Evolutionary conservation across 2,888 invertebrate genomes (phyloP).

Genomic region (Drosophila colorata): DNA sequence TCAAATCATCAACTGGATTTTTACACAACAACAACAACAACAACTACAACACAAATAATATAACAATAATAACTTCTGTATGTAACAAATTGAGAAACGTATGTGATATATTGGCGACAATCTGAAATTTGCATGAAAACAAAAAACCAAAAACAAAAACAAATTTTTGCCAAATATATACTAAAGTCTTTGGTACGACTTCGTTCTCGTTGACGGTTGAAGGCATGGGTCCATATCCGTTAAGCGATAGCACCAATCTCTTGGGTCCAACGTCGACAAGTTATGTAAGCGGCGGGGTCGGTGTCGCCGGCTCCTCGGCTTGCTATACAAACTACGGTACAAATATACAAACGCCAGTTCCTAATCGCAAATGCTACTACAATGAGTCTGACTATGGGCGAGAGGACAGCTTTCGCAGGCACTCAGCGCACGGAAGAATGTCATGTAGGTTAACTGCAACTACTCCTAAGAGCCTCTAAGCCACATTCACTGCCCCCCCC

Average conservation of each 20-base stretch:
- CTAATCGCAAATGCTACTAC: slow-evolving; percentile 85
- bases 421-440: slow-evolving; percentile 86
- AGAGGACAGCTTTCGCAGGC: slow-evolving; percentile 85
- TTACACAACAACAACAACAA: slow-evolving; percentile 55
- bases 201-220: slow-evolving; percentile 86
- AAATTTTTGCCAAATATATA: slow-evolving; percentile 56
- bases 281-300: slow-evolving; percentile 76
- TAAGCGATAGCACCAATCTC: slow-evolving; percentile 85
- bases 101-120: slow-evolving; percentile 53
- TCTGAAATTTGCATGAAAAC: slow-evolving; percentile 51
- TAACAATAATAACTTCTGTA: slow-evolving; percentile 53
- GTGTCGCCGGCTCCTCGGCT: slow-evolving; percentile 68
- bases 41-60: slow-evolving; percentile 41
- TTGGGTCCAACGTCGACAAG: slow-evolving; percentile 84
- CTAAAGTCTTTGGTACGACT: slow-evolving; percentile 85
- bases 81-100: slow-evolving; percentile 63
- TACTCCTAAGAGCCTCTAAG: slow-evolving; percentile 33
- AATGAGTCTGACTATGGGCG: slow-evolving; percentile 82
- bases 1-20: slow-evolving; percentile 60
- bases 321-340: slow-evolving; percentile 86
- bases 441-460: slow-evolving; percentile 77
- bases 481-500: slow-evolving; percentile 39
- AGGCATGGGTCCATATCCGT: slow-evolving; percentile 86
- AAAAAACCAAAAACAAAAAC: slow-evolving; percentile 48
- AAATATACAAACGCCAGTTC: slow-evolving; percentile 85